Conservation (phyloP, 2,797 vertebrate species). For the Hippopotamyrus pictus region DNA sequence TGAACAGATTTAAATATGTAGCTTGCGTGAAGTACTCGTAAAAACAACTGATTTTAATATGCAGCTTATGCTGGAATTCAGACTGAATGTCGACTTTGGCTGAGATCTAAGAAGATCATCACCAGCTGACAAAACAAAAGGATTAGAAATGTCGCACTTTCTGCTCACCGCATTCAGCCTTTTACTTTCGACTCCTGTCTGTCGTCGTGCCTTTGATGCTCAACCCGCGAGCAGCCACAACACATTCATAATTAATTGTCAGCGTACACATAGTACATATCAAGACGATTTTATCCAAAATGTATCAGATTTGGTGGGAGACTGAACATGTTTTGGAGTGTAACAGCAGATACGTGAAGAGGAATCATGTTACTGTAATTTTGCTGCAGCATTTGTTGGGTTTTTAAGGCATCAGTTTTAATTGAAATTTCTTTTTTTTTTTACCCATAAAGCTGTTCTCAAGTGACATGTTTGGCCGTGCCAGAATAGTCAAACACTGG, state of each 20-base stretch:
- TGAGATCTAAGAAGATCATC: neutral
- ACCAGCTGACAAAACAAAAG: neutral
- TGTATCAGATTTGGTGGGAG: neutral
- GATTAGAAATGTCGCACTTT: neutral
- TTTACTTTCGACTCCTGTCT: neutral
- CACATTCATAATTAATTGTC: neutral
- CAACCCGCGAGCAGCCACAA: neutral
- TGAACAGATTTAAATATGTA: neutral
- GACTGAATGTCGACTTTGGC: neutral
- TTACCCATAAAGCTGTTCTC: conserved; percentile 13
- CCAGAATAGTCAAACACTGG: conserved; percentile 44
- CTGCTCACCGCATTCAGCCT: neutral
- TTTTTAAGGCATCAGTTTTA: conserved; percentile 18
- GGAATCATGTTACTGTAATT: neutral
- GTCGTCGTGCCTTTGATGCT: neutral
- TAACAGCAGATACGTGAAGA: neutral
- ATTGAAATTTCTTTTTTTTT: conserved; percentile 10
- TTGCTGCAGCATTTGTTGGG: neutral
- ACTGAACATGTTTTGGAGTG: neutral
- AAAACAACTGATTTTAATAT: neutral
- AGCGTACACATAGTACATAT: neutral
- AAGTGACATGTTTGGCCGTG: conserved; percentile 36
- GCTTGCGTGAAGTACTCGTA: neutral
- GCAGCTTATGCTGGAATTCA: neutral
- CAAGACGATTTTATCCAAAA: neutral